Evolutionary conservation across 1,140 invertebrate genomes (phyloP), one percentile per base, ranked within the genome.

Genomic region (Musca domestica): DNA sequence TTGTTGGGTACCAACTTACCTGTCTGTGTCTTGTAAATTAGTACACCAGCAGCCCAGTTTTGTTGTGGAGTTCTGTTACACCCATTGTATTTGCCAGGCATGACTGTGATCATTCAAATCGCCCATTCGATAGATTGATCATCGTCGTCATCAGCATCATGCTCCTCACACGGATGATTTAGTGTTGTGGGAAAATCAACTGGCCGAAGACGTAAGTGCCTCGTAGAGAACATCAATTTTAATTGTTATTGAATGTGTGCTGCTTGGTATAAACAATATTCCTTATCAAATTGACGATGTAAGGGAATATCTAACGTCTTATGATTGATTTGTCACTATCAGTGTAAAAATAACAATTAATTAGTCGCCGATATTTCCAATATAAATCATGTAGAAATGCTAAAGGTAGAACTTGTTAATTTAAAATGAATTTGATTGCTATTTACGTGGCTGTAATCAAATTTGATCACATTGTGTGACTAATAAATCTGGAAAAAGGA

Each of bases 171-270:
- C 27, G 48, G 63, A 49, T 64, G 63, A 64, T 64, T 64, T 48
- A 64, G 63, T 64, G 41, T 48, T 64, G 19, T 64, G 63, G 46
- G 46, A 64, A 64, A 64, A 20, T 64, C 63, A 46, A 20, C 27
- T 10, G n/a, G n/a, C n/a, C 22, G 30, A 61, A 61, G 20, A 41
- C 19, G 34, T 22, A 17, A 19, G 27, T 27, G 17, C 27, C 20
- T 17, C 12, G 25, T 5, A 23, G 30, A 61, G n/a, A 10, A 19
- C 10, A 34, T 61, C 41, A 34, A 61, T 51, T 51, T 51, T 22
- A 51, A 51, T 20, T 51, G 17, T 51, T 61, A 10, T 34, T 61
- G 27, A 34, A 27, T 27, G 23, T 58, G 23, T 14, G 10, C 10
- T 52, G 17, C 23, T 20, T 20, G 12, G 15, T 58, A 27, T 58